phyloP scores from a whole-genome alignment of 2,888 invertebrate genomes.

The Schizaphis graminum region DNA sequence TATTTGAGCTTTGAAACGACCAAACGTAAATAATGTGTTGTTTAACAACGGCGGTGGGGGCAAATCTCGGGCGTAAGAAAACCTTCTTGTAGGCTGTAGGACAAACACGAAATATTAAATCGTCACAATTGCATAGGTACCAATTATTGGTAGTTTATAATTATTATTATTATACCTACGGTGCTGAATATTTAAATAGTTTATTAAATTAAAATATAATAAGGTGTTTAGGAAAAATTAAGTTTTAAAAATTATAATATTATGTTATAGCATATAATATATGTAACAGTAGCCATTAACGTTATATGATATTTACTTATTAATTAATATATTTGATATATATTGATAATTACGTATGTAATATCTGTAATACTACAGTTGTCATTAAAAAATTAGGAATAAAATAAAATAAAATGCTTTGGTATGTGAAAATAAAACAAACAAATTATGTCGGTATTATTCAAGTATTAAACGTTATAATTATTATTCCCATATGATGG shows the following conservation, averaged over 20 bases:
- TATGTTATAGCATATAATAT: neutral
- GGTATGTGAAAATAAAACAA: neutral
- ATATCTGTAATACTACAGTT: neutral
- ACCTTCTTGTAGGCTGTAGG: constrained; percentile 50
- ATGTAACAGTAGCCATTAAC: neutral
- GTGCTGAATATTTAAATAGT: neutral
- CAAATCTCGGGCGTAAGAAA: constrained; percentile 58
- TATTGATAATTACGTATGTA: neutral
- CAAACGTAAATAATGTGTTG: constrained; percentile 57
- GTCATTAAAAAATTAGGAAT: neutral
- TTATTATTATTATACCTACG: neutral
- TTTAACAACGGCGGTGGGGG: constrained; percentile 54
- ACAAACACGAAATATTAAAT: neutral
- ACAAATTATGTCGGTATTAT: neutral
- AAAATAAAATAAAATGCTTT: neutral
- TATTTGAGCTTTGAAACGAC: constrained; percentile 68
- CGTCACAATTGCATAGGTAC: neutral
- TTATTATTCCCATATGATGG: neutral
- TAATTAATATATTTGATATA: neutral
- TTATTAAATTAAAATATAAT: neutral
- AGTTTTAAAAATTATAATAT: neutral
- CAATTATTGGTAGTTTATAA: neutral
- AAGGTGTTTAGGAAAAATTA: neutral
- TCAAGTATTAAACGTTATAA: neutral
- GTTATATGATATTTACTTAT: neutral